Conservation (phyloP, 2,888 invertebrate species). For the Caenorhabditis doughertyi region DNA sequence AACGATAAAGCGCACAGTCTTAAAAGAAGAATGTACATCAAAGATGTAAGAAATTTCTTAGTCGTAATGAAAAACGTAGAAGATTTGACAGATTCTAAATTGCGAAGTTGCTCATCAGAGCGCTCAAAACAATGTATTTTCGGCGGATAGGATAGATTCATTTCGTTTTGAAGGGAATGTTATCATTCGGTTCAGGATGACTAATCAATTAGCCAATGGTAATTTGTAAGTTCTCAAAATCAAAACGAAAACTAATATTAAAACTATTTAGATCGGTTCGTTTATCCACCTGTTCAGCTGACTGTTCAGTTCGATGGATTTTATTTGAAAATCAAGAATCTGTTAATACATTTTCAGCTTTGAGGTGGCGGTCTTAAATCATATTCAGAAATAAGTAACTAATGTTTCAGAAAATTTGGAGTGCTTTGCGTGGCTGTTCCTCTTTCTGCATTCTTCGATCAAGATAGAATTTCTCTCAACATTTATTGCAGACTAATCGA, state of each 20-base stretch:
- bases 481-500: background rate
- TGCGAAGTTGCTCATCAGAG: conserved; percentile 20
- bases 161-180: conserved; percentile 31
- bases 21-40: conserved; percentile 37
- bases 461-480: conserved; percentile 12
- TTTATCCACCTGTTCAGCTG: background rate
- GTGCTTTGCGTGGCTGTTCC: conserved; percentile 14
- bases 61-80: no score
- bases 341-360: background rate
- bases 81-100: conserved; percentile 51
- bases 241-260: background rate
- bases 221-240: conserved; percentile 19
- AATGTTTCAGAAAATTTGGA: background rate
- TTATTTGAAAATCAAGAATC: conserved; percentile 6
- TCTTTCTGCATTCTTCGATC: background rate
- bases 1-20: conserved; percentile 5
- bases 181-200: background rate
- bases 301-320: conserved; percentile 6
- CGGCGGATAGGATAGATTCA: background rate
- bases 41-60: conserved; percentile 34
- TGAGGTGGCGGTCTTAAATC: background rate
- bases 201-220: background rate
- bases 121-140: background rate
- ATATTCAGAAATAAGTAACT: background rate
- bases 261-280: background rate